Base-by-base conservation (phyloP, 2,797 vertebrate species). In the Artibeus jamaicensis region DNA sequence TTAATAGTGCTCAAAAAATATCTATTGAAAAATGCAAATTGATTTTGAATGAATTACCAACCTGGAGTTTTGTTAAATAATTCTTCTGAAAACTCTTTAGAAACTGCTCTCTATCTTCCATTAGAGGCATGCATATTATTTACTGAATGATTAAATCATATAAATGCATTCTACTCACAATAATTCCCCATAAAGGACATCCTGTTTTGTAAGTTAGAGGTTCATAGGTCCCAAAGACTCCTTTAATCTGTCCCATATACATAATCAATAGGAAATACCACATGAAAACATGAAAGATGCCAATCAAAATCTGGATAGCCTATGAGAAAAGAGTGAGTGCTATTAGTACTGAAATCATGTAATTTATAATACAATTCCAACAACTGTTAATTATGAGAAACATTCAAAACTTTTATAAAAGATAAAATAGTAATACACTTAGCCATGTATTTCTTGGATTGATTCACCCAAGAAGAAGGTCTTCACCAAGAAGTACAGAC, bases 211-310 rank as follows among this genome's bases (percentile, higher is more conserved):
- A 97, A 73, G 97, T 98, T 95, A 98, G 0, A 86, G 97, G 96
- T 77, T 97, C 92, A 9, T 98, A 98, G 12, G 12, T 87, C 29
- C 97, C 97, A 89, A 98, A 98, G 77, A 62, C 67, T 95, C 95
- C 96, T 96, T 89, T 92, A 84, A 94, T 77, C 91, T 98, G 97
- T 95, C 93, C 96, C 83, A 93, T 81, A 59, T 97, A 98, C 59
- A 98, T 95, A 84, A 94, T 12, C 78, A 97, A 16, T 32, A 97
- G 79, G 42, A 97, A 95, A 93, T 96, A 96, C 97, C 97, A 98
- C 97, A 98, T 97, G 34, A 97, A 12, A 59, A 97, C 21, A 70
- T 87, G 84, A 94, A 97, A 98, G 89, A 86, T 29, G 71, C 96
- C 97, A 53, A 96, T 55, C 94, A 98, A 96, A 73, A 97, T 95